phyloP scores from a whole-genome alignment of 2,888 invertebrate genomes.

The Ennomos fuscantarius region DNA sequence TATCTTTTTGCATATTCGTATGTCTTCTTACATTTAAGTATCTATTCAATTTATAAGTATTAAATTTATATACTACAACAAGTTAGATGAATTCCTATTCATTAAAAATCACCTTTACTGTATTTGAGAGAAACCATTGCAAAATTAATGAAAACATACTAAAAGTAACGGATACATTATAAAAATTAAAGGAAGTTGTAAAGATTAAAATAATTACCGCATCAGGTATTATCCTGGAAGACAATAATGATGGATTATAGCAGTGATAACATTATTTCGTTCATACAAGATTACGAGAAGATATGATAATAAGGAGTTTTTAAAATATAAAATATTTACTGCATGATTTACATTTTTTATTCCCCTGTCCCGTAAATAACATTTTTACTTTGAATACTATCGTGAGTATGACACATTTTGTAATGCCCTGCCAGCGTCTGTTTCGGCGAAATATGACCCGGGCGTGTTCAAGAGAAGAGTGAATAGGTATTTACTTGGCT shows the following conservation, averaged over 20 bases:
- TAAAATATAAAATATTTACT: conserved; percentile 82
- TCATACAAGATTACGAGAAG: conserved; percentile 68
- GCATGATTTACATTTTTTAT: conserved; percentile 65
- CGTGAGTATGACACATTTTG: no score
- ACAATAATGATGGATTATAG: conserved; percentile 83
- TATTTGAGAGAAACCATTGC: conserved; percentile 20
- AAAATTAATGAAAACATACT: conserved; percentile 17
- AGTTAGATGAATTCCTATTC: no score
- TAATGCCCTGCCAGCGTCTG: no score
- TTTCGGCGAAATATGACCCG: no score
- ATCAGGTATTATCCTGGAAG: conserved; percentile 80
- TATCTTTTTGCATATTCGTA: no score
- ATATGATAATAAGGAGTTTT: conserved; percentile 75
- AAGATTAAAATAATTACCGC: conserved; percentile 55
- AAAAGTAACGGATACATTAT: conserved; percentile 19
- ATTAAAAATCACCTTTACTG: neutral
- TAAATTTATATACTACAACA: no score
- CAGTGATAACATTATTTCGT: conserved; percentile 75
- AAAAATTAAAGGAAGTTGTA: conserved; percentile 48
- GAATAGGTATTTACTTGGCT: no score
- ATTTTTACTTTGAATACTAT: no score
- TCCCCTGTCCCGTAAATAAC: conserved; percentile 20
- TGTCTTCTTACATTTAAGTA: no score
- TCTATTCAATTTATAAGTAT: no score
- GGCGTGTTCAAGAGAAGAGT: no score